Evolutionary conservation across 2,113 vertebrate genomes (phyloP).

Genomic region (Alethe castanea): DNA sequence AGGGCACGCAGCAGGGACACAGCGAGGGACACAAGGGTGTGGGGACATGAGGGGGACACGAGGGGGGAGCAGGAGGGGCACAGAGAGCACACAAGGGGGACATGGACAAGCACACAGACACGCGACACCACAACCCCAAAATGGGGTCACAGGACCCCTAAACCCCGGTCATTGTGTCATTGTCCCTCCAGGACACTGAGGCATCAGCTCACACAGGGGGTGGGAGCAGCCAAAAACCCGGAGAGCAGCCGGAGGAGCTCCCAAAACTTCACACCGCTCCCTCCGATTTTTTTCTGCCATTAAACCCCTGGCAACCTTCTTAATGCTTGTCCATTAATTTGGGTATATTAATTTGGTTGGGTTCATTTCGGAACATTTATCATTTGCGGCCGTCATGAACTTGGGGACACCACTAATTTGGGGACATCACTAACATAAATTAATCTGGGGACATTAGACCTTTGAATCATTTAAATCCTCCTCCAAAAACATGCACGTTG

Average conservation of each 20-base stretch:
- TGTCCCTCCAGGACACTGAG: not conserved
- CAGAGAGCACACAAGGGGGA: not conserved
- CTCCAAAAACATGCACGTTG: fast-evolving
- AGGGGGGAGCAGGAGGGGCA: too few species aligned
- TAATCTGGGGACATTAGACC: not conserved
- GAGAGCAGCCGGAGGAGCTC: not conserved
- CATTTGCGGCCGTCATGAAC: not conserved
- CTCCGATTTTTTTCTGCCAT: not conserved
- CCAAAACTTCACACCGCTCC: not conserved
- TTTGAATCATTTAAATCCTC: not conserved
- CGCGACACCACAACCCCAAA: fast-evolving
- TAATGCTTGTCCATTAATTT: not conserved
- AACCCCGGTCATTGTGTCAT: not conserved
- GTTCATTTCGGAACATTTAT: not conserved
- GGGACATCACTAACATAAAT: too few species aligned
- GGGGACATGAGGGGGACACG: not conserved
- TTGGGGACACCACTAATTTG: not conserved
- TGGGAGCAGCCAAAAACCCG: not conserved
- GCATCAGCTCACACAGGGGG: not conserved
- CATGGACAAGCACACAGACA: not conserved
- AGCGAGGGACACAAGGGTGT: not conserved
- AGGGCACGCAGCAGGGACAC: not conserved
- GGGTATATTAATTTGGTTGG: not conserved
- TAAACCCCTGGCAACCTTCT: not conserved
- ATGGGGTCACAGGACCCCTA: not conserved